A percentile compares a stretch with the other conserved stretches of the same genome.
Evolutionary conservation across 2,113 vertebrate species (phyloP).

Genomic region (Nothocercus nigrocapillus): DNA sequence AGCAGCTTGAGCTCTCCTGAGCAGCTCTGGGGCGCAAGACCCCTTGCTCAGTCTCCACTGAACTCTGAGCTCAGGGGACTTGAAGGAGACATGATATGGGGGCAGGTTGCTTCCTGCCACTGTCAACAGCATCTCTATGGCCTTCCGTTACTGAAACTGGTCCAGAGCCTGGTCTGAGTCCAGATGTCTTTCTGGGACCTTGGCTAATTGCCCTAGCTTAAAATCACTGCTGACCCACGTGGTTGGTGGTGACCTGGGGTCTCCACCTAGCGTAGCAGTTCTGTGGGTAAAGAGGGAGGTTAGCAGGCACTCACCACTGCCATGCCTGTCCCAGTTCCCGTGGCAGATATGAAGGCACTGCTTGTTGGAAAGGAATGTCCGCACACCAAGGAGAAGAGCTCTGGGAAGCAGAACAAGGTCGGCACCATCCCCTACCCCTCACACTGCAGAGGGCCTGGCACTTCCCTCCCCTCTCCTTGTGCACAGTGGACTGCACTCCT

Average conservation of each 20-base stretch:
- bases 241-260: neutral
- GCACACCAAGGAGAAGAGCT: constrained; percentile 91
- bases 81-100: neutral
- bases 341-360: constrained; percentile 90
- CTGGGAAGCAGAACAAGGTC: constrained; percentile 96
- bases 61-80: rapidly evolving
- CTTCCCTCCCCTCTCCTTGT: neutral
- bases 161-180: neutral
- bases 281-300: neutral
- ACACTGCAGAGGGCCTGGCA: neutral
- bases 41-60: neutral
- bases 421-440: neutral
- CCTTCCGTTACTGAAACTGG: neutral
- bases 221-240: neutral
- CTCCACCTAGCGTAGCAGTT: neutral
- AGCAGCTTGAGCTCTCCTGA: neutral
- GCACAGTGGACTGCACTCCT: neutral
- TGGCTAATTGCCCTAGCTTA: neutral
- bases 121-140: neutral
- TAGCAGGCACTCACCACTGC: rapidly evolving
- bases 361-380: constrained; percentile 93
- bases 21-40: neutral
- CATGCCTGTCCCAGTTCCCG: constrained; percentile 82
- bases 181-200: neutral
- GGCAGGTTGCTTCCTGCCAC: neutral